These are phyloP conservation scores for Eremophila alpestris DNA, from an alignment of 2,797 vertebrate genomes.

Conservation along the genomic window DNA sequence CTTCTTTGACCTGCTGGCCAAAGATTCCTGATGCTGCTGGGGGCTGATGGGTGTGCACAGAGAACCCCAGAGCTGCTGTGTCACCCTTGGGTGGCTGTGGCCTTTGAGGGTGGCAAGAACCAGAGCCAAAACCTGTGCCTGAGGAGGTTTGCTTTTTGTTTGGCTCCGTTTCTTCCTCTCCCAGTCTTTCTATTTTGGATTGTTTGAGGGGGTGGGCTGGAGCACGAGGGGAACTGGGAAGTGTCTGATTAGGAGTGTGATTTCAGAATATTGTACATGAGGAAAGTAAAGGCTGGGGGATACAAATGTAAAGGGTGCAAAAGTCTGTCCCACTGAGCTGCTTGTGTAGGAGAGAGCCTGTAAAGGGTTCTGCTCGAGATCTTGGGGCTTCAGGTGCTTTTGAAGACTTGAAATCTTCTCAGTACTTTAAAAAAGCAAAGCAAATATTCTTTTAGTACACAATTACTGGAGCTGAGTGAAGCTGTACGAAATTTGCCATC, in stretches of 20 bases:
- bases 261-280: neutral
- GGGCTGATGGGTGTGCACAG: fast-evolving
- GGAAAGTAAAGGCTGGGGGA: neutral
- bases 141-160: neutral
- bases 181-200: neutral
- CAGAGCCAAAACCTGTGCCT: neutral
- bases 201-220: neutral
- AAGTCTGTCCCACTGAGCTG: neutral
- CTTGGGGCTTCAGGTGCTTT: neutral
- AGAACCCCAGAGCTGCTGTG: neutral
- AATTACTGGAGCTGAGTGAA: neutral
- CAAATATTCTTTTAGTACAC: neutral
- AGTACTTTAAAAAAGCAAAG: neutral
- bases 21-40: neutral
- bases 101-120: neutral
- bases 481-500: neutral
- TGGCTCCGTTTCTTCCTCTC: neutral
- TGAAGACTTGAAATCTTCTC: neutral
- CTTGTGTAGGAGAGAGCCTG: neutral
- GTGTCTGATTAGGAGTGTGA: neutral
- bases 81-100: neutral
- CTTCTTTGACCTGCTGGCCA: neutral
- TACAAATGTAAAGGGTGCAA: neutral
- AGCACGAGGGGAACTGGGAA: neutral
- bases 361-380: neutral